Evolutionary conservation across 37 sponge, comb jelly and placozoan genomes (phyloP).

Genomic region (Ephydatia muelleri): DNA sequence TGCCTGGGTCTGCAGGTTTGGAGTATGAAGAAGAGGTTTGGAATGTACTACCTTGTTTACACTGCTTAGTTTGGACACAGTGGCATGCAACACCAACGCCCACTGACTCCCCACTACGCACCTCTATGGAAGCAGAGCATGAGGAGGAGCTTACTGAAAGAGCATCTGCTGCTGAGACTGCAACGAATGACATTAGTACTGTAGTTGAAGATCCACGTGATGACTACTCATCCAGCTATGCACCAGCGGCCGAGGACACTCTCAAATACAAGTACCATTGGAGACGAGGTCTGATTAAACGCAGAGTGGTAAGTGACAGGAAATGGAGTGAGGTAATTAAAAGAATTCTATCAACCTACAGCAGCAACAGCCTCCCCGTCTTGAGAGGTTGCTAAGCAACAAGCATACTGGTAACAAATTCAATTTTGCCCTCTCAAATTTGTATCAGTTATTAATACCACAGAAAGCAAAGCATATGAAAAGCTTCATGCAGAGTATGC

Average conservation of each 20-base stretch:
- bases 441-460: neutral
- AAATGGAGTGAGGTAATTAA: neutral
- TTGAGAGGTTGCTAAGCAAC: neutral
- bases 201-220: neutral
- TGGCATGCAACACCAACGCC: neutral
- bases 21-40: neutral
- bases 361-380: neutral
- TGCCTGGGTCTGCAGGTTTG: neutral
- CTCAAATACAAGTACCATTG: neutral
- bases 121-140: neutral
- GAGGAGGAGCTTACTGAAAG: neutral
- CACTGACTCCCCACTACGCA: neutral
- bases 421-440: neutral
- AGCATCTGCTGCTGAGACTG: neutral
- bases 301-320: neutral
- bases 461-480: neutral
- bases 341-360: neutral
- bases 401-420: neutral
- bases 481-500: conserved; percentile 46
- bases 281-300: neutral
- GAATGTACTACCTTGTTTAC: too few relatives aligned
- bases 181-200: too few relatives aligned
- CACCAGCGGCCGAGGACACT: too few relatives aligned
- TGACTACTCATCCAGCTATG: too few relatives aligned
- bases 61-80: neutral